Conservation (phyloP, 2,888 invertebrate genomes). For the Heliconius charithonia region DNA sequence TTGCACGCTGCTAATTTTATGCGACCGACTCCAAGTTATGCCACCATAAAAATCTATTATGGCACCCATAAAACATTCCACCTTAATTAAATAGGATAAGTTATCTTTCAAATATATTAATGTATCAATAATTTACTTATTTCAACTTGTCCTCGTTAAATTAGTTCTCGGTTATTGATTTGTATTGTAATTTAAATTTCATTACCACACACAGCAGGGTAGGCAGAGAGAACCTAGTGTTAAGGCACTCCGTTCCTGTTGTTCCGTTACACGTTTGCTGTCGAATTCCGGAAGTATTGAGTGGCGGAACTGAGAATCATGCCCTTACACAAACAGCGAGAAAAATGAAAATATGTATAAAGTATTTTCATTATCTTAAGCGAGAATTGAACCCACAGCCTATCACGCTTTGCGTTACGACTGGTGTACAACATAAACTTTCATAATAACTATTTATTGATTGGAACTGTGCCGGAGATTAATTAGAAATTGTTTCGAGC, state of each 20-base stretch:
- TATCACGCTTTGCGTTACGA: too few species aligned
- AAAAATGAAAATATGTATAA: too few species aligned
- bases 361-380: too few species aligned
- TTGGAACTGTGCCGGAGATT: conserved; percentile 69
- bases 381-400: too few species aligned
- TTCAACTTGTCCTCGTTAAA: conserved; percentile 58
- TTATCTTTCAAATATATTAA: conserved; percentile 47
- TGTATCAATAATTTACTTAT: conserved; percentile 55
- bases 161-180: conserved; percentile 56
- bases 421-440: conserved; percentile 54
- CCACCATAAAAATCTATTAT: conserved; percentile 40
- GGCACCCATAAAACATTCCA: conserved; percentile 32
- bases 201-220: conserved; percentile 46
- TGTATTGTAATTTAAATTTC: too few species aligned
- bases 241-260: too few species aligned
- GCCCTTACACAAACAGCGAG: too few species aligned
- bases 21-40: conserved; percentile 24
- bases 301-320: too few species aligned
- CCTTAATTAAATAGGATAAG: conserved; percentile 45
- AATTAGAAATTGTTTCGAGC: conserved; percentile 73
- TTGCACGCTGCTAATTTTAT: conserved; percentile 30
- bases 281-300: too few species aligned
- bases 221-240: too few species aligned
- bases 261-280: too few species aligned
- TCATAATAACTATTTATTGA: conserved; percentile 76